A percentile compares a stretch with the other conserved stretches of the same genome.
Conservation (phyloP, 2,888 invertebrate genomes). For the Drosophila lacicola region DNA sequence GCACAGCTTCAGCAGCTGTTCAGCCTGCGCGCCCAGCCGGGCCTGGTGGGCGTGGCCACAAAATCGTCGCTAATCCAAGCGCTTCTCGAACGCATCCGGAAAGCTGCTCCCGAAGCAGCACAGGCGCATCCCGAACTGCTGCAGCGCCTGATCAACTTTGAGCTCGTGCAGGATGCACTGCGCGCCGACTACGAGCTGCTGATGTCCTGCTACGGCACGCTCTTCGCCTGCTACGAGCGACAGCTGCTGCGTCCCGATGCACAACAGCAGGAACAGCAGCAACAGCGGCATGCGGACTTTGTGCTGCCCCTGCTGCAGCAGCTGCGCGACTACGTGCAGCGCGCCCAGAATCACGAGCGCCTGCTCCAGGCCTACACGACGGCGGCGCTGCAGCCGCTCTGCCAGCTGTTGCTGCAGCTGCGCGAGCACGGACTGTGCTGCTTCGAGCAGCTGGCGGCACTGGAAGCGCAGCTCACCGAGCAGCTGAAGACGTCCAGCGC, state of each 20-base stretch:
- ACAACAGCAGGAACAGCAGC: neutral
- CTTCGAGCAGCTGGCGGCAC: constrained; percentile 76
- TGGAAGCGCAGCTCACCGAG: constrained; percentile 66
- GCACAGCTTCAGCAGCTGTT: constrained; percentile 46
- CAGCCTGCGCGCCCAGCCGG: constrained; percentile 77
- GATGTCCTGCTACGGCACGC: constrained; percentile 57
- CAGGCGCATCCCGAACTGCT: constrained; percentile 61
- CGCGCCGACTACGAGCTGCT: constrained; percentile 66
- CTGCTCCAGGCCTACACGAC: constrained; percentile 59
- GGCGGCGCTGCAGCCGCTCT: constrained; percentile 57
- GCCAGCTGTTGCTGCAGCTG: constrained; percentile 66
- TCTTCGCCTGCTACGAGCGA: constrained; percentile 71
- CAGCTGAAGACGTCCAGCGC: accelerated
- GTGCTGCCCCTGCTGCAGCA: constrained; percentile 59
- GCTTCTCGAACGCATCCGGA: constrained; percentile 32
- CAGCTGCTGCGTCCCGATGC: constrained; percentile 51
- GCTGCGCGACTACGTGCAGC: constrained; percentile 68
- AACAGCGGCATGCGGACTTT: constrained; percentile 65
- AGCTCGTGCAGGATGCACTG: constrained; percentile 78
- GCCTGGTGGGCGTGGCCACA: constrained; percentile 64
- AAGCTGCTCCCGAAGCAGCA: neutral
- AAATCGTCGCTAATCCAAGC: constrained; percentile 68
- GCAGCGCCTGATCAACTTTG: constrained; percentile 64
- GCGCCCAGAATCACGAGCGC: constrained; percentile 50
- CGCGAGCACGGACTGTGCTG: constrained; percentile 61